These are phyloP conservation scores for Hetaerina titia DNA, from an alignment of 2,888 invertebrate species.

Conservation along the genomic window DNA sequence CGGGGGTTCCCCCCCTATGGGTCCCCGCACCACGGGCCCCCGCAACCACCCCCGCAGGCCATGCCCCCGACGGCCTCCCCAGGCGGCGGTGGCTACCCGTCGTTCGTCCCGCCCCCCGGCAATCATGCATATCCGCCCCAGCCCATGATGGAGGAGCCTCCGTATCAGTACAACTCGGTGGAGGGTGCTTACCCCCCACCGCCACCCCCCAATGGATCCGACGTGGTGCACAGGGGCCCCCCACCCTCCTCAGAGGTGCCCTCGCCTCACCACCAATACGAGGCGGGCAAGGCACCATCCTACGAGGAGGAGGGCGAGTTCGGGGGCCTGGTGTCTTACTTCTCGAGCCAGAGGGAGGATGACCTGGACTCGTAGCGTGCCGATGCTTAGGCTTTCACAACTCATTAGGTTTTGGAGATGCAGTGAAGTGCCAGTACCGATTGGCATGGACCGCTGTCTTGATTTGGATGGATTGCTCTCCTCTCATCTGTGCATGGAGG, in stretches of 20 bases:
- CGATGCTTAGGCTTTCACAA: neutral
- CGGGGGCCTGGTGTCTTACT: slow-evolving; percentile 94
- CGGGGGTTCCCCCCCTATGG: slow-evolving; percentile 57
- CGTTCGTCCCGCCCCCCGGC: slow-evolving; percentile 70
- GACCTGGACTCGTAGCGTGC: slow-evolving; percentile 88
- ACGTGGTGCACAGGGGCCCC: slow-evolving; percentile 50
- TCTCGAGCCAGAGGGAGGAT: slow-evolving; percentile 93
- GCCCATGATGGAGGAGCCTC: slow-evolving; percentile 69
- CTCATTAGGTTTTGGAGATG: neutral
- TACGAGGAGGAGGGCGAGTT: slow-evolving; percentile 85
- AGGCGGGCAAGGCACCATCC: slow-evolving; percentile 47
- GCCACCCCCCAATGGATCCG: neutral
- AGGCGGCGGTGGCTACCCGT: slow-evolving; percentile 69
- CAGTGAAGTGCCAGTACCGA: neutral
- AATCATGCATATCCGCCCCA: slow-evolving; percentile 70
- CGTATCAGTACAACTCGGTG: slow-evolving; percentile 58
- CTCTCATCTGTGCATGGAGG: neutral
- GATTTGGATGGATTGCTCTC: neutral
- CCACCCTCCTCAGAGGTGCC: slow-evolving; percentile 30
- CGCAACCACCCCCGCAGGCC: slow-evolving; percentile 67
- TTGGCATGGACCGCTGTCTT: neutral
- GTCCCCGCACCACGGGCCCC: slow-evolving; percentile 71
- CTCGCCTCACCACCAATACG: slow-evolving; percentile 49
- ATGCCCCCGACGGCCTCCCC: slow-evolving; percentile 70
- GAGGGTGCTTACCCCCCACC: slow-evolving; percentile 43